Conservation (phyloP, 2,888 invertebrate genomes). For the Myopa tessellatipennis region DNA sequence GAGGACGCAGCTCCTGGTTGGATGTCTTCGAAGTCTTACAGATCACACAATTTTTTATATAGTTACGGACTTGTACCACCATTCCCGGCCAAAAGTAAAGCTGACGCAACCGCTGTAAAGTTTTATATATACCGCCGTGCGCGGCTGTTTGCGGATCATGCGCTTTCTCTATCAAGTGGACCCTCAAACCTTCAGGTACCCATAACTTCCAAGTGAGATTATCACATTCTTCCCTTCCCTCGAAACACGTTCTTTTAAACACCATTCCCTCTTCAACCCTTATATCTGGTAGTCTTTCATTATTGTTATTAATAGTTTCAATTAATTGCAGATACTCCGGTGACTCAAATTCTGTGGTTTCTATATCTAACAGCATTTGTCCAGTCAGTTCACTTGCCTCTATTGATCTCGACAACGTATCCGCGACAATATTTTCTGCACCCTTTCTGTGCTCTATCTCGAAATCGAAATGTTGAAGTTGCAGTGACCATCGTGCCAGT, state of each 20-base stretch:
- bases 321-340: constrained; percentile 9
- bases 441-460: not conserved
- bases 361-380: too few species aligned
- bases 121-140: constrained; percentile 30
- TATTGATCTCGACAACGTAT: not conserved
- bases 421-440: not conserved
- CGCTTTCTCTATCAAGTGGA: constrained; percentile 12
- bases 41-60: too few species aligned
- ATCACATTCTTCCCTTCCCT: not conserved
- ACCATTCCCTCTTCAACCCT: constrained; percentile 25
- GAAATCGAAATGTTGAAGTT: not conserved
- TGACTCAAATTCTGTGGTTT: not conserved
- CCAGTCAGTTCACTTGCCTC: not conserved
- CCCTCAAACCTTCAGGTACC: constrained; percentile 25
- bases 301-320: constrained; percentile 18
- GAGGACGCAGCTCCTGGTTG: not conserved
- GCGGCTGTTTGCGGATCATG: constrained; percentile 14
- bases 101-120: not conserved
- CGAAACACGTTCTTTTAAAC: not conserved
- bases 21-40: not conserved
- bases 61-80: not conserved
- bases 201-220: constrained; percentile 36
- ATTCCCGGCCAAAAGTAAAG: not conserved
- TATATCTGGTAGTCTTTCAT: constrained; percentile 24
- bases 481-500: not conserved